Evolutionary conservation across 2,113 vertebrate genomes (phyloP).

Genomic region (Saguinus imperator): DNA sequence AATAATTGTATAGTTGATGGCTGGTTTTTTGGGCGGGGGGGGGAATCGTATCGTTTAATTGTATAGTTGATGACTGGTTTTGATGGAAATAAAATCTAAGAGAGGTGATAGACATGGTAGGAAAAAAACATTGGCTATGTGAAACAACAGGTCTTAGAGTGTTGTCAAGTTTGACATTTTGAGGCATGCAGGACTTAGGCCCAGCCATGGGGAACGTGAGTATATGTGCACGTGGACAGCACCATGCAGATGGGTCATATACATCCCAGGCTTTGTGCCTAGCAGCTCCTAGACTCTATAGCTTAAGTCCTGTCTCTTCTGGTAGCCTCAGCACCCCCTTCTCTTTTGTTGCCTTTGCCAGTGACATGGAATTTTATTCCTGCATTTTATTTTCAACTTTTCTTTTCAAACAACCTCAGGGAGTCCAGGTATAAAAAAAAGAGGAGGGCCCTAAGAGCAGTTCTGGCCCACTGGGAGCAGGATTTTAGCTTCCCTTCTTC

Average conservation of each 20-base stretch:
- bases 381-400: slow-evolving; percentile 54
- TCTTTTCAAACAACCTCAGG: slow-evolving; percentile 51
- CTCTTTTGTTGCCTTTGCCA: slow-evolving; percentile 54
- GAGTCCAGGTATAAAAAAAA: slow-evolving; percentile 64
- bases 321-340: neutral
- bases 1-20: neutral
- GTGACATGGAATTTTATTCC: slow-evolving; percentile 52
- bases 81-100: slow-evolving; percentile 30
- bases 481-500: neutral
- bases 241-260: neutral
- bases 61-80: neutral
- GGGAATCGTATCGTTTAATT: neutral
- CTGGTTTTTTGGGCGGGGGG: neutral
- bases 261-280: neutral
- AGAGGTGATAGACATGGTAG: neutral
- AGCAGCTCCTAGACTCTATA: neutral
- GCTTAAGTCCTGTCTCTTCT: fast-evolving
- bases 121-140: neutral
- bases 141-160: neutral
- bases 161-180: neutral
- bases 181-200: neutral
- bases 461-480: neutral
- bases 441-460: neutral
- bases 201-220: too few relatives aligned
- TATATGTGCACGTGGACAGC: fast-evolving